phyloP scores from a whole-genome alignment of 2,113 vertebrate species.

The Pipa parva region DNA sequence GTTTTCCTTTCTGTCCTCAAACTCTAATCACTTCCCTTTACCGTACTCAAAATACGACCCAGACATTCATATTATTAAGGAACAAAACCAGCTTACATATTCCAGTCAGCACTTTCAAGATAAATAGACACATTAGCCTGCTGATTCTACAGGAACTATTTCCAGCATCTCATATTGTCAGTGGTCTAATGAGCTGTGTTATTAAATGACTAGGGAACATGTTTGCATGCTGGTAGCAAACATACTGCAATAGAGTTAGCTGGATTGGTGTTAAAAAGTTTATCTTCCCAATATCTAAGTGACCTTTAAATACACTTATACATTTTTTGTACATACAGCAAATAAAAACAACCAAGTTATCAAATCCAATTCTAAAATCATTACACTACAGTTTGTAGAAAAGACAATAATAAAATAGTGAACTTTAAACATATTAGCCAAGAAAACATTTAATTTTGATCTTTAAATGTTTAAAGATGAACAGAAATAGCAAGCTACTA shows the following conservation, averaged over 20 bases:
- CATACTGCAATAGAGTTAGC: not conserved
- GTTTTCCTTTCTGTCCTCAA: too few species aligned
- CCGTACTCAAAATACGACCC: not conserved
- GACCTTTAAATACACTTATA: not conserved
- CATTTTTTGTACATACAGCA: too few species aligned
- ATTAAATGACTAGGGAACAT: conserved; percentile 26
- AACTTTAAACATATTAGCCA: too few species aligned
- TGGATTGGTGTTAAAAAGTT: conserved; percentile 33
- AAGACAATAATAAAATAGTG: too few species aligned
- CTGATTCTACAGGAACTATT: conserved; percentile 9
- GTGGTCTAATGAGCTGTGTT: conserved; percentile 43
- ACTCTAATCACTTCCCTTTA: too few species aligned
- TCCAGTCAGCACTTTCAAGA: conserved; percentile 12
- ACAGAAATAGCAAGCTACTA: too few species aligned
- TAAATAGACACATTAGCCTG: not conserved
- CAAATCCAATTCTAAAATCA: too few species aligned
- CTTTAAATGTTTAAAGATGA: too few species aligned
- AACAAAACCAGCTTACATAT: not conserved
- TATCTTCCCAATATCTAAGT: conserved; percentile 15
- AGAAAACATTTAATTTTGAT: too few species aligned
- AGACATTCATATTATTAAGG: not conserved
- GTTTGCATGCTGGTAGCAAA: conserved; percentile 17
- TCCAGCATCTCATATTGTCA: conserved; percentile 37
- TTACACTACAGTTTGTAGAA: too few species aligned
- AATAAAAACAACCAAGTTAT: too few species aligned